These are phyloP conservation scores for Microcebus ravelobensis DNA, from an alignment of 2,113 vertebrate species.

Conservation along the genomic window DNA sequence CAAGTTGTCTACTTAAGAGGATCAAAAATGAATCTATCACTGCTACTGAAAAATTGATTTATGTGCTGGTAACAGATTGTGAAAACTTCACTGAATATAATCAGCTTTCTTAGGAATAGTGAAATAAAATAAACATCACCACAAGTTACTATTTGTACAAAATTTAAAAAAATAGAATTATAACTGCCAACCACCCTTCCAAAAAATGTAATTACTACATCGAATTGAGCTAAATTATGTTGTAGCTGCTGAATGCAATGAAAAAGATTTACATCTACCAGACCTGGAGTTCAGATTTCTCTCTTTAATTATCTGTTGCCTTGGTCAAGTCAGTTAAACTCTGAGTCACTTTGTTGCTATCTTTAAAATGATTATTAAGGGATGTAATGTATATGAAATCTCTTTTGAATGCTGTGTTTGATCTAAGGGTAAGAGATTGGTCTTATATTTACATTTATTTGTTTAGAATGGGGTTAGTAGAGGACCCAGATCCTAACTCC, in stretches of 20 bases:
- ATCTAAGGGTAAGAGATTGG: neutral
- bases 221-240: neutral
- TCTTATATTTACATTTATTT: neutral
- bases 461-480: neutral
- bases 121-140: neutral
- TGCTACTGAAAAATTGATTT: neutral
- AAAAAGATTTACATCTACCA: neutral
- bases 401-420: neutral
- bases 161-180: neutral
- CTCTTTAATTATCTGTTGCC: neutral
- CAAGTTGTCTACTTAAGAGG: neutral
- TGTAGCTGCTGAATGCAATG: neutral
- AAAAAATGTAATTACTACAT: neutral
- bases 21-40: neutral
- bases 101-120: neutral
- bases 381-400: neutral
- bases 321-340: neutral
- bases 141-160: neutral
- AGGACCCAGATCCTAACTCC: neutral
- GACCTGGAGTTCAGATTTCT: neutral
- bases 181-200: neutral
- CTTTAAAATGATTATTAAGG: slow-evolving; percentile 2
- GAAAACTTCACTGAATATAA: neutral
- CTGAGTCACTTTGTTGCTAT: neutral
- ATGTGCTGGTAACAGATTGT: neutral